These are phyloP conservation scores for Anolis apletophallus DNA, from an alignment of 2,797 vertebrate species.

Conservation along the genomic window DNA sequence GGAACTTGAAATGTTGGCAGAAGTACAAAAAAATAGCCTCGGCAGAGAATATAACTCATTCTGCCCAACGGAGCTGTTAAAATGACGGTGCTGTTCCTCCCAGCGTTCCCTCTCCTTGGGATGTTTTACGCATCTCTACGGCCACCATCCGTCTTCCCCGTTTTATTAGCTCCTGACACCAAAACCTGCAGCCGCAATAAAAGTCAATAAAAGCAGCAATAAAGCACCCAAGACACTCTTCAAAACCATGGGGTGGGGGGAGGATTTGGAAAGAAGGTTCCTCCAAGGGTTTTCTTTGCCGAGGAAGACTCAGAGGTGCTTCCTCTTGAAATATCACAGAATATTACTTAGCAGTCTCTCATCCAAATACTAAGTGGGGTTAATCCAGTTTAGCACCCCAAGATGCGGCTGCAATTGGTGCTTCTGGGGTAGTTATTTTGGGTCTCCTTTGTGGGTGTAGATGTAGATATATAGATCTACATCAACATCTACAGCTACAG, in stretches of 20 bases:
- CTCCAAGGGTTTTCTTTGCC: too few relatives aligned
- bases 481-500: too few relatives aligned
- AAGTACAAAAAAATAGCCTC: background rate
- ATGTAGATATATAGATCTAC: too few relatives aligned
- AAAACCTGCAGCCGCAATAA: slow-evolving; percentile 19
- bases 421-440: too few relatives aligned
- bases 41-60: background rate
- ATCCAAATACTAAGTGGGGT: too few relatives aligned
- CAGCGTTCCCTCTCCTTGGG: background rate
- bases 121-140: background rate
- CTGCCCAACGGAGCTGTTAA: background rate
- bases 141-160: background rate
- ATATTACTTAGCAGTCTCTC: too few relatives aligned
- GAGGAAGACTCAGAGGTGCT: too few relatives aligned
- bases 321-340: too few relatives aligned
- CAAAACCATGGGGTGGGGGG: background rate
- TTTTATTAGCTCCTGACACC: slow-evolving; percentile 27
- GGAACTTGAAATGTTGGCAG: background rate
- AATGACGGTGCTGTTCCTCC: background rate
- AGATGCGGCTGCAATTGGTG: too few relatives aligned
- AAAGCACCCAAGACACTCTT: slow-evolving; percentile 8
- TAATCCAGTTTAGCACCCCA: too few relatives aligned
- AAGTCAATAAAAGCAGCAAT: slow-evolving; percentile 29
- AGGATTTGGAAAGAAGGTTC: too few relatives aligned
- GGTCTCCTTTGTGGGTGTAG: too few relatives aligned